Conservation (phyloP, 2,113 vertebrate genomes). For the Stegostoma tigrinum region DNA sequence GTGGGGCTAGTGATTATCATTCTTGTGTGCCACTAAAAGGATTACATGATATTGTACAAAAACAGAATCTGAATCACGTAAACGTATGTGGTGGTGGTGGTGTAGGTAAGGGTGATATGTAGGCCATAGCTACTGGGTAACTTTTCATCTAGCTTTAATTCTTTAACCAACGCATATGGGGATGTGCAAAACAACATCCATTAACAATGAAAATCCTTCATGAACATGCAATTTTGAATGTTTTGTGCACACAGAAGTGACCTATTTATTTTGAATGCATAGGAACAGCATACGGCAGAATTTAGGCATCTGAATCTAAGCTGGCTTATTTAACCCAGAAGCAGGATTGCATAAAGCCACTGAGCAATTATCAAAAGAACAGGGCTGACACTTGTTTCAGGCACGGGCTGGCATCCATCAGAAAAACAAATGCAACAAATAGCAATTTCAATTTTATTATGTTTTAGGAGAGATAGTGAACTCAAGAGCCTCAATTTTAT, state of each 20-base stretch:
- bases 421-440: not conserved
- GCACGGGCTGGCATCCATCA: not conserved
- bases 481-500: not conserved
- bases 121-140: not conserved
- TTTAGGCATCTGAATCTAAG: not conserved
- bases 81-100: not conserved
- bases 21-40: not conserved
- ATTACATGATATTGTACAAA: not conserved
- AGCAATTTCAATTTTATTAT: not conserved
- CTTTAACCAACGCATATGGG: not conserved
- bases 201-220: not conserved
- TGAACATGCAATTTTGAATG: not conserved
- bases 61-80: not conserved
- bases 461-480: not conserved
- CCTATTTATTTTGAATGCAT: not conserved
- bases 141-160: not conserved
- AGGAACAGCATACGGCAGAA: not conserved
- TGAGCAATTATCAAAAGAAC: not conserved
- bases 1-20: not conserved
- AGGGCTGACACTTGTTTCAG: not conserved
- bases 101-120: not conserved
- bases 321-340: not conserved
- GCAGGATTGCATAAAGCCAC: not conserved
- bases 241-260: not conserved
- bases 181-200: not conserved